phyloP scores from a whole-genome alignment of 2,888 invertebrate genomes.

The Aspidiotus destructor region DNA sequence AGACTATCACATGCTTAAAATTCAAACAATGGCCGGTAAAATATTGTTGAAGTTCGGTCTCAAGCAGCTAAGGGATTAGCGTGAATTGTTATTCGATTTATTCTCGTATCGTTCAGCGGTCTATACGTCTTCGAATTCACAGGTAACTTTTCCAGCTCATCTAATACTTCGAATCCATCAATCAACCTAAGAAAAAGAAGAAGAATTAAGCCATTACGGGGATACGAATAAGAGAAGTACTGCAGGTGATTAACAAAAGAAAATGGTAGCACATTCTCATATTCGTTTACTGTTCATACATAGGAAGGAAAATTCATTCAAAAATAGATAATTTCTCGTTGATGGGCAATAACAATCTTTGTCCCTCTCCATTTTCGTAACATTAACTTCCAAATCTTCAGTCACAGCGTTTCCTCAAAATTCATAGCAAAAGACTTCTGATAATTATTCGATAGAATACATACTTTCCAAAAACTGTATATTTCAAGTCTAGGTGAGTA shows the following conservation, averaged over 20 bases:
- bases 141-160: conserved; percentile 87
- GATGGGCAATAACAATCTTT: no score
- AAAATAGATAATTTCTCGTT: no score
- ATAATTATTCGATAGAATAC: conserved; percentile 37
- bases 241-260: no score
- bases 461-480: conserved; percentile 93
- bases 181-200: conserved; percentile 64
- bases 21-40: no score
- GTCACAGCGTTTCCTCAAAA: background rate
- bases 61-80: conserved; percentile 90
- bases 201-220: background rate
- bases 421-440: background rate
- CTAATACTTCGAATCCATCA: conserved; percentile 91
- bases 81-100: conserved; percentile 88
- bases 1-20: no score
- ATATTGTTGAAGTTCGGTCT: conserved; percentile 34
- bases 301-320: no score
- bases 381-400: no score
- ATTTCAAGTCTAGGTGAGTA: conserved; percentile 91
- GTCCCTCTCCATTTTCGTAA: no score
- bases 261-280: no score
- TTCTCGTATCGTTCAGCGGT: conserved; percentile 75
- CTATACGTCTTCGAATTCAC: conserved; percentile 89
- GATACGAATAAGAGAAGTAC: no score
- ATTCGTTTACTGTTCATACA: no score